Conservation (phyloP, 1,140 invertebrate species). For the Campoletis sonorensis region DNA sequence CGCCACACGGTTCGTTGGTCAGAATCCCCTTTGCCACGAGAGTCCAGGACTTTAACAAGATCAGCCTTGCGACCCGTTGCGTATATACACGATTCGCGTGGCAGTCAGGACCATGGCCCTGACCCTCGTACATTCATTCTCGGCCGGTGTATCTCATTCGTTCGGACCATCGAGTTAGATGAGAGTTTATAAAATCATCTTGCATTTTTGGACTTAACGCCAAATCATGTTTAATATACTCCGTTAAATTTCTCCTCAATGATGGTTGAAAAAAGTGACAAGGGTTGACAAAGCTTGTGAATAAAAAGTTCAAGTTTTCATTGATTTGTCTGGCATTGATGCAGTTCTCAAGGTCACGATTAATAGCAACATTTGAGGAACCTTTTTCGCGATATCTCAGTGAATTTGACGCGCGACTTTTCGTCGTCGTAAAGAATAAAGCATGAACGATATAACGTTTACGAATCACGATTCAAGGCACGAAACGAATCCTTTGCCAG, state of each 20-base stretch:
- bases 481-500: constrained; percentile 67
- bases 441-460: constrained; percentile 25
- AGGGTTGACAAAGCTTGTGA: neutral
- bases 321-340: too few relatives aligned
- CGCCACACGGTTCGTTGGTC: constrained; percentile 68
- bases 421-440: neutral
- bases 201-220: neutral
- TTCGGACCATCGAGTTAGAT: constrained; percentile 24
- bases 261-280: neutral
- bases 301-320: too few relatives aligned
- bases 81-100: constrained; percentile 2
- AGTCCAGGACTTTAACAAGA: constrained; percentile 67
- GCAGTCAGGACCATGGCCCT: constrained; percentile 3
- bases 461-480: constrained; percentile 63
- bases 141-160: neutral
- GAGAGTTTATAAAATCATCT: constrained; percentile 31
- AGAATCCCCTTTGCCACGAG: constrained; percentile 67
- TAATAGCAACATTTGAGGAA: neutral
- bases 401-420: neutral
- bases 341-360: neutral
- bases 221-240: neutral
- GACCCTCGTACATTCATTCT: constrained; percentile 21
- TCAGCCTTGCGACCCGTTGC: constrained; percentile 65
- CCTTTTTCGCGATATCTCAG: neutral
- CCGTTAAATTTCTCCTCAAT: neutral